Base-by-base conservation (phyloP, 1,140 invertebrate species). In the Venustaconcha ellipsiformis region DNA sequence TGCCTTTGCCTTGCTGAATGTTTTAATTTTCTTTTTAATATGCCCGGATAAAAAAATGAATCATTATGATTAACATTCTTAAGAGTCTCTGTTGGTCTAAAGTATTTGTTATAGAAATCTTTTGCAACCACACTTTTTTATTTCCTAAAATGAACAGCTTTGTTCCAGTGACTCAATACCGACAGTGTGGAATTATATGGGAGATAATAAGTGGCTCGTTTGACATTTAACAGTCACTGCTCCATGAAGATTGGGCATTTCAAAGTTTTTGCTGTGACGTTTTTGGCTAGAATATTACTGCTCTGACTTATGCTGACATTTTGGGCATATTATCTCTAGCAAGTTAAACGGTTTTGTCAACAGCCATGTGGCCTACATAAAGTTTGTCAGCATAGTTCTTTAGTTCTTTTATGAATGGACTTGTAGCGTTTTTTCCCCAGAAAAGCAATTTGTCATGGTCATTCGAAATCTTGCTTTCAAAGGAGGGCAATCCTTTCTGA, bases 61-160 rank as follows among this genome's bases (percentile, higher is more conserved):
- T 18, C 48, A 37, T 18, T n/a, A 30, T 66, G 64, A 48, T 59
- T 67, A 14, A 72, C 77, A 26, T 55, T 59, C 1, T 12, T n/a
- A 14, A 84, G 67, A 18, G 68, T 14, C 13, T 70, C 73, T 26
- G 83, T 59, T n/a, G n/a, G n/a, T 70, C 81, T 78, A 74, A 83
- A 80, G 59, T 59, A 80, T 56, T 67, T n/a, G 48, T 65, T 75
- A 26, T 77, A 82, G 37, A 79, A 83, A 57, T 84, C 78, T 60
- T 76, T 72, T 20, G 75, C 67, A 4, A 80, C 65, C 14, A 82
- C 17, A 58, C 81, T 59, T 82, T 70, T 14, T 72, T 65, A 26
- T 74, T 68, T 37, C 78, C 63, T 14, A 57, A 80, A 1, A 64
- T 76, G 68, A 80, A 83, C 14, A 82, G 30, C 65, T 83, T 76